These are phyloP conservation scores for Talpa occidentalis DNA, from an alignment of 2,113 vertebrate genomes.

Conservation along the genomic window DNA sequence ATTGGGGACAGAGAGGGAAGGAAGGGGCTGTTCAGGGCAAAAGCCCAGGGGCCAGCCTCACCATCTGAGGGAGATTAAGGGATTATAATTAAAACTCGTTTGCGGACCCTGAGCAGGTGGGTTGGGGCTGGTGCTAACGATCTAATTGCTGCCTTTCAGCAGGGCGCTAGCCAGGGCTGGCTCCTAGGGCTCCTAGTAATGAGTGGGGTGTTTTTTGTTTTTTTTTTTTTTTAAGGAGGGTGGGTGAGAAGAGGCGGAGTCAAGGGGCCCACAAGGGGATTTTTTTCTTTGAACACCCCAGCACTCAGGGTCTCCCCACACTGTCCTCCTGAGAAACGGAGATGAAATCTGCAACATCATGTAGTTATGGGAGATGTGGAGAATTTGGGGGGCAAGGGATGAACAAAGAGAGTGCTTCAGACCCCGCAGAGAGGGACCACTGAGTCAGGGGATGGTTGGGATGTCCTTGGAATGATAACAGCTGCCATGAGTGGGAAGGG, in stretches of 20 bases:
- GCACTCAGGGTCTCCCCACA: background rate
- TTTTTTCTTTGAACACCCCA: slow-evolving; percentile 75
- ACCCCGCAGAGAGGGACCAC: background rate
- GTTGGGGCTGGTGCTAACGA: slow-evolving; percentile 54
- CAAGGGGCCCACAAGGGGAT: background rate
- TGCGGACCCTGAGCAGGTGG: slow-evolving; percentile 51
- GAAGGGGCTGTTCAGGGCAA: slow-evolving; percentile 35
- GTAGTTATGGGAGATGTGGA: too few species aligned
- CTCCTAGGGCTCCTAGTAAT: slow-evolving; percentile 60
- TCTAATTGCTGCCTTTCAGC: slow-evolving; percentile 73
- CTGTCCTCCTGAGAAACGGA: background rate
- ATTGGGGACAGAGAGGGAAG: slow-evolving; percentile 60
- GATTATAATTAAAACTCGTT: slow-evolving; percentile 33
- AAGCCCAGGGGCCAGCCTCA: slow-evolving; percentile 55
- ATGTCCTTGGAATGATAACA: background rate
- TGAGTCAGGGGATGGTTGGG: background rate
- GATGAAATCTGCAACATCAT: background rate
- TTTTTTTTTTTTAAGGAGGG: slow-evolving; percentile 36
- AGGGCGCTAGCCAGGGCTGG: slow-evolving; percentile 3
- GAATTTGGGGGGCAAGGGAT: background rate
- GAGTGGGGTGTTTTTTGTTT: slow-evolving; percentile 71
- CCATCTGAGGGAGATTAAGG: slow-evolving; percentile 50
- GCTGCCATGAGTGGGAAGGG: too few species aligned
- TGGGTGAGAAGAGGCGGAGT: slow-evolving; percentile 63
- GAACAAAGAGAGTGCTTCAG: background rate